Evolutionary conservation across 1,140 invertebrate species (phyloP).

Genomic region (Camponotus floridanus): DNA sequence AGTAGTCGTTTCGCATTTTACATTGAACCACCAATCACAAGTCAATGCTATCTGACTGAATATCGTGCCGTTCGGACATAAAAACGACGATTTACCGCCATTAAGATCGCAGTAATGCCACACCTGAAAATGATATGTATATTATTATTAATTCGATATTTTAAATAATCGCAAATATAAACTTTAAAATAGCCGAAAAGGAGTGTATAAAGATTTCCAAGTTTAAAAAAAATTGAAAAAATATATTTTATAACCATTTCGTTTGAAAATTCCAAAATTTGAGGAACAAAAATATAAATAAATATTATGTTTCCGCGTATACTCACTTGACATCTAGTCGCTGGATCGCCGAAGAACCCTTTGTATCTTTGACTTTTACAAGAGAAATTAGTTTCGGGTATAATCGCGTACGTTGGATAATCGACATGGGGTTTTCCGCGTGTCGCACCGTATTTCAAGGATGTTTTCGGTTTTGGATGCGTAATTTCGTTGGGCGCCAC

Average conservation of each 20-base stretch:
- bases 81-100: constrained; percentile 95
- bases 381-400: constrained; percentile 93
- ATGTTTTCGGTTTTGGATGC: constrained; percentile 58
- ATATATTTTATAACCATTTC: background rate
- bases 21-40: constrained; percentile 97
- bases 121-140: constrained; percentile 89
- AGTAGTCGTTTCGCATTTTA: constrained; percentile 92
- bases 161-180: background rate
- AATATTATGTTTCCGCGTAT: background rate
- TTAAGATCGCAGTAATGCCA: constrained; percentile 97
- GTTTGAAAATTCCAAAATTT: background rate
- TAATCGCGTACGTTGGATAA: constrained; percentile 92
- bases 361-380: constrained; percentile 95
- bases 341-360: constrained; percentile 95
- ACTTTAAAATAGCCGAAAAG: background rate
- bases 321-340: constrained; percentile 93
- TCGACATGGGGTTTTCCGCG: constrained; percentile 93
- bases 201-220: no score
- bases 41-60: constrained; percentile 95
- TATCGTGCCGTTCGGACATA: constrained; percentile 96
- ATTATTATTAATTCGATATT: constrained; percentile 31
- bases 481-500: constrained; percentile 64
- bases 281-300: background rate
- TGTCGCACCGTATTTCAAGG: constrained; percentile 88
- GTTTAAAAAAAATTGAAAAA: background rate